Conservation (phyloP, 2,797 vertebrate genomes). For the Centropyge bicolor region DNA sequence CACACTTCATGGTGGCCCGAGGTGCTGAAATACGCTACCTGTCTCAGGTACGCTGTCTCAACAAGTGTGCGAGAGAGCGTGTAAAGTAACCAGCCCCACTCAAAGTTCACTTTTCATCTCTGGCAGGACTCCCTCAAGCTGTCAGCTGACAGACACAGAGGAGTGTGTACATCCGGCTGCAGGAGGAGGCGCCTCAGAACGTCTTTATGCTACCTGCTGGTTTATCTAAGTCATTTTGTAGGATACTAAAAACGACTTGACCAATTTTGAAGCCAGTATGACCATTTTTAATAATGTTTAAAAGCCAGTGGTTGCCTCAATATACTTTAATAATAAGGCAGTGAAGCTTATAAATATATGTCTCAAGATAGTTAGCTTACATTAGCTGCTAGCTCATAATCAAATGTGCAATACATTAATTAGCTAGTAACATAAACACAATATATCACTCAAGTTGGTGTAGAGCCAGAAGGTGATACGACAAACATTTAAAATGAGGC, state of each 20-base stretch:
- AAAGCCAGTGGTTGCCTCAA: not conserved
- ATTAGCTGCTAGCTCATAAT: not conserved
- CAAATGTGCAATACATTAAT: not conserved
- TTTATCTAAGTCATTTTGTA: not conserved
- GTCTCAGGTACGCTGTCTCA: conserved; percentile 21
- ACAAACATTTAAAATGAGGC: not conserved
- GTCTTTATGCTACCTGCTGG: not conserved
- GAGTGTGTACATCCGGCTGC: not conserved
- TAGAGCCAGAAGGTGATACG: not conserved
- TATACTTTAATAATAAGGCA: not conserved
- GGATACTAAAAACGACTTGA: not conserved
- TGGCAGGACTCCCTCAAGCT: not conserved
- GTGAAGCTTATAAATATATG: not conserved
- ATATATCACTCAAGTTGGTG: not conserved
- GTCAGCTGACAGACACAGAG: conserved; percentile 16
- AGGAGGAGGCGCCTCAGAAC: no score
- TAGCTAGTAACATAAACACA: not conserved
- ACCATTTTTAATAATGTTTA: not conserved
- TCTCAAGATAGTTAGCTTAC: not conserved
- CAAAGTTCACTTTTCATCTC: conserved; percentile 71
- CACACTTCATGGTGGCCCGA: conserved; percentile 75
- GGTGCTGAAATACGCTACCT: not conserved
- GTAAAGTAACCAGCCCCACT: conserved; percentile 39
- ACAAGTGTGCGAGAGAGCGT: conserved; percentile 65
- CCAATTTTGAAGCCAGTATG: no score